Base-by-base conservation (phyloP, 2,888 invertebrate genomes). In the Pilophorus perplexus region DNA sequence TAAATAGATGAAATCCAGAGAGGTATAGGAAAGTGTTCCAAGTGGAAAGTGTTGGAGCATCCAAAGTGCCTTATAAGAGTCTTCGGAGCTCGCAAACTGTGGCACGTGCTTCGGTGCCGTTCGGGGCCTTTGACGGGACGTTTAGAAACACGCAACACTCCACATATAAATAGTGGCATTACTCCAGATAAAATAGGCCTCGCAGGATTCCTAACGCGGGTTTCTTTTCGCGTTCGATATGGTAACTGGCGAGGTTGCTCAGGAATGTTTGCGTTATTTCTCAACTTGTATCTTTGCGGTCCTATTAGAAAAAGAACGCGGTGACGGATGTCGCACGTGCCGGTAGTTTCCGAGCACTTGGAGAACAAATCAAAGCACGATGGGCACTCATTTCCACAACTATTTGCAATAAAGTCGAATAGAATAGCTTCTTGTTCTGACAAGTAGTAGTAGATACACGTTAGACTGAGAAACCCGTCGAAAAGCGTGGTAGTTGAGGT, bases 141-240 rank as follows among this genome's bases (percentile, higher is more conserved):
- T 12, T 38, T 33, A 44, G 25, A 20, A 44, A 42, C n/a, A 44
- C 23, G 64, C 22, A 23, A 52, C 52, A 48, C 46, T 27, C 42
- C 40, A 52, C 64, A 64, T 64, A 64, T 64, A 64, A 64, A 64
- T 50, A 64, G 52, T 50, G 64, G 52, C 50, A 54, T 64, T 64
- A 64, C 64, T 64, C 64, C 64, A 64, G 52, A 52, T 64, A 50
- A 64, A 64, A 64, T 64, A 52, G 44, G 33, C 40, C n/a, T 3
- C 38, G 16, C 8, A 18, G 20, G 33, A 38, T 5, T 8, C 4
- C 12, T 10, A 22, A 55, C 33, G 22, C 23, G 23, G 12, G 46
- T 25, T 14, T 22, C 25, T 46, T 46, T 25, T 22, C 46, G 16
- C 20, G 4, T 27, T 27, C 28, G 52, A 52, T 52, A 52, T 52